Conservation (phyloP, 1,140 invertebrate species). For the Charaxes varanes region DNA sequence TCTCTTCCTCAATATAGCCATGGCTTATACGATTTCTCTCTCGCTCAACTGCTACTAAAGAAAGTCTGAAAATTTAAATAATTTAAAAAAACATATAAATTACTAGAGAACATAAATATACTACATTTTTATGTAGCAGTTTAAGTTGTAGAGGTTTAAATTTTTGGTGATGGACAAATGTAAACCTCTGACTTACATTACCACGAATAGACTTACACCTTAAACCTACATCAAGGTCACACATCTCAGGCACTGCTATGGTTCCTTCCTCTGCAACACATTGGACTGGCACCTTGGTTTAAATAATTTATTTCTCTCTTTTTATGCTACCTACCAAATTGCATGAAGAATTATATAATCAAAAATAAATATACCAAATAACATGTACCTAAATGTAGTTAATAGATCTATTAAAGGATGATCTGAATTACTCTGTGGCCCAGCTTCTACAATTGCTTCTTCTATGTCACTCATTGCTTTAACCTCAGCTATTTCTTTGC, state of each 20-base stretch:
- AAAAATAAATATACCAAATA: slow-evolving; percentile 1
- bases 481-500: slow-evolving; percentile 44
- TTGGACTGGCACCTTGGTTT: too few relatives aligned
- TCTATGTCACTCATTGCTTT: slow-evolving; percentile 49
- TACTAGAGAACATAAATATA: too few relatives aligned
- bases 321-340: too few relatives aligned
- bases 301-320: too few relatives aligned
- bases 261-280: too few relatives aligned
- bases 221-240: too few relatives aligned
- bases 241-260: too few relatives aligned
- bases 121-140: too few relatives aligned
- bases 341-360: background rate
- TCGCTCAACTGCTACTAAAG: slow-evolving; percentile 42
- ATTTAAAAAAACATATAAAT: background rate
- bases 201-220: too few relatives aligned
- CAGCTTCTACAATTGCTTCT: slow-evolving; percentile 48
- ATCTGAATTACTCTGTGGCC: slow-evolving; percentile 41
- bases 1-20: slow-evolving; percentile 43
- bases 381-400: slow-evolving; percentile 45
- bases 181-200: too few relatives aligned
- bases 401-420: slow-evolving; percentile 60
- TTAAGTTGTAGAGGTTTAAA: too few relatives aligned
- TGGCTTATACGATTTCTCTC: slow-evolving; percentile 31
- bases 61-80: slow-evolving; percentile 30
- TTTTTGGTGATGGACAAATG: too few relatives aligned